phyloP scores from a whole-genome alignment of 2,888 invertebrate species.

The Junonia oenone region DNA sequence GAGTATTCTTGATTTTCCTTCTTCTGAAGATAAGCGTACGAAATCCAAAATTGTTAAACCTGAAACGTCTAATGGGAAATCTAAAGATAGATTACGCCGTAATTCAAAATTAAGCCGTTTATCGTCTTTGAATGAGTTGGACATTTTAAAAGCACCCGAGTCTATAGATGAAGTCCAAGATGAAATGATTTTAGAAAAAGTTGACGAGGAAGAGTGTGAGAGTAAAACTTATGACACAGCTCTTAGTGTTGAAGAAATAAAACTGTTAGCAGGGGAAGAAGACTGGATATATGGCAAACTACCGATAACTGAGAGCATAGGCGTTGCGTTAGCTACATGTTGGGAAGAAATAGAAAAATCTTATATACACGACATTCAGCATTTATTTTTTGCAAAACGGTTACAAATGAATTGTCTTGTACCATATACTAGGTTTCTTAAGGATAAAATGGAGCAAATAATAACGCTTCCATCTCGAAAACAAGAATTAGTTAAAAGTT shows the following conservation, averaged over 20 bases:
- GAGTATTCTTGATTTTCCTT: constrained; percentile 53
- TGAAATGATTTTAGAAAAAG: constrained; percentile 37
- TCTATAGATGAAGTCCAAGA: constrained; percentile 38
- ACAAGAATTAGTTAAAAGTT: constrained; percentile 75
- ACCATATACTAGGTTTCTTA: constrained; percentile 78
- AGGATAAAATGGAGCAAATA: constrained; percentile 74
- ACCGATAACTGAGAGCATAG: constrained; percentile 52
- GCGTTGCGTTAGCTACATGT: constrained; percentile 60
- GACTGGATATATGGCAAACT: constrained; percentile 69
- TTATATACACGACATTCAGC: constrained; percentile 75
- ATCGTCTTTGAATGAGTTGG: constrained; percentile 40
- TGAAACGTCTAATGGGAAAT: constrained; percentile 46
- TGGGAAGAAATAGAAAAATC: constrained; percentile 74
- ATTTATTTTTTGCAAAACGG: constrained; percentile 79
- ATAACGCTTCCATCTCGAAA: constrained; percentile 78
- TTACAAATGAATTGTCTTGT: constrained; percentile 73
- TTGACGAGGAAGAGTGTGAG: constrained; percentile 39
- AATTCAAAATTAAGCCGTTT: constrained; percentile 48
- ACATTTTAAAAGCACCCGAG: constrained; percentile 45
- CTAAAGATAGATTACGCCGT: constrained; percentile 48
- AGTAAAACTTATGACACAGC: constrained; percentile 35
- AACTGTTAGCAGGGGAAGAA: constrained; percentile 60
- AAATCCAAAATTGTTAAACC: constrained; percentile 61
- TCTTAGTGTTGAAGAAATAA: constrained; percentile 40
- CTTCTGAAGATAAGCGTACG: constrained; percentile 52